A percentile compares a stretch with the other conserved stretches of the same genome.
Evolutionary conservation across 2,113 vertebrate genomes (phyloP).

Genomic region (Cryptotis parvus): DNA sequence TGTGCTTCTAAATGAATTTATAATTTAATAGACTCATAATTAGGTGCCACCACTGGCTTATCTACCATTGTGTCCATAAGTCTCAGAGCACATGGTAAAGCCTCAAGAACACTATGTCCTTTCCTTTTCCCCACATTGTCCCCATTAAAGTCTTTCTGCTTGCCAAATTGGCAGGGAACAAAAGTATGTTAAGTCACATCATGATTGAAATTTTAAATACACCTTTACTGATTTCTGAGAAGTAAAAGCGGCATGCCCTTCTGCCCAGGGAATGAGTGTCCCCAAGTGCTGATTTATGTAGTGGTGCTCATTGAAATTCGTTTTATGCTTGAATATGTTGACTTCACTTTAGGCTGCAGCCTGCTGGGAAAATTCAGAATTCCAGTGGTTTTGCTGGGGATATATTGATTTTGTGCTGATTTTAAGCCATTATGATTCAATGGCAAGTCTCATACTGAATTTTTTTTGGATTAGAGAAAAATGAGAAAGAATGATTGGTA

Average conservation of each 20-base stretch:
- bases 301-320: slow-evolving; percentile 45
- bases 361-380: slow-evolving; percentile 49
- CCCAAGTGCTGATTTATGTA: not conserved
- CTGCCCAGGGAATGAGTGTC: not conserved
- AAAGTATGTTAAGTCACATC: slow-evolving; percentile 37
- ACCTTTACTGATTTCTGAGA: not conserved
- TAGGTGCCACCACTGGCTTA: not conserved
- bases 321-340: slow-evolving; percentile 14
- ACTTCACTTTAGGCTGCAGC: slow-evolving; percentile 5
- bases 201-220: slow-evolving; percentile 60
- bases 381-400: not conserved
- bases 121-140: not conserved
- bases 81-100: not conserved
- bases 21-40: not conserved
- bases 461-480: slow-evolving; percentile 44
- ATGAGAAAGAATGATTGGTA: not conserved
- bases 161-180: slow-evolving; percentile 39
- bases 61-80: slow-evolving; percentile 1
- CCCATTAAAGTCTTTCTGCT: slow-evolving; percentile 23
- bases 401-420: slow-evolving; percentile 22
- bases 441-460: slow-evolving; percentile 23
- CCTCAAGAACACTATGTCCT: not conserved
- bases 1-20: slow-evolving; percentile 21
- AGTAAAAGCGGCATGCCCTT: slow-evolving; percentile 50
- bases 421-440: slow-evolving; percentile 27